These are phyloP conservation scores for Andrena fulva DNA, from an alignment of 2,888 invertebrate species.

Conservation along the genomic window DNA sequence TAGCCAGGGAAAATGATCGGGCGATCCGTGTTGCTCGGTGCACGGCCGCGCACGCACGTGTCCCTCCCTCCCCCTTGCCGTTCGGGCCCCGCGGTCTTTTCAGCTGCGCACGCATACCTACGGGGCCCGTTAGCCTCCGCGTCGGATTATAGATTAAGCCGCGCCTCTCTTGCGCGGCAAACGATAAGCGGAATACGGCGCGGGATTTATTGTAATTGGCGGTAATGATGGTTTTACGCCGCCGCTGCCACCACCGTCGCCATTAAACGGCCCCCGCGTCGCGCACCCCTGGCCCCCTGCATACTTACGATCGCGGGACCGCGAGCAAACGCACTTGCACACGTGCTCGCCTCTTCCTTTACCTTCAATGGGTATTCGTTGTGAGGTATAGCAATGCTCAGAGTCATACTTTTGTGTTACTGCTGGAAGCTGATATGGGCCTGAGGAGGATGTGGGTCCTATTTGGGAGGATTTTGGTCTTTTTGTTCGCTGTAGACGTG, in stretches of 20 bases:
- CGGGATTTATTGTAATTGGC: slow-evolving; percentile 82
- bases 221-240: slow-evolving; percentile 80
- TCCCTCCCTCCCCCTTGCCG: slow-evolving; percentile 14
- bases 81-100: slow-evolving; percentile 6
- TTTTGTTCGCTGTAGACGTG: too few relatives aligned
- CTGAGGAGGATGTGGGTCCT: too few relatives aligned
- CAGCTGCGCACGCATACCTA: slow-evolving; percentile 49
- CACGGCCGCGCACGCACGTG: slow-evolving; percentile 28
- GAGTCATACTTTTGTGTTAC: too few relatives aligned
- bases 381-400: too few relatives aligned
- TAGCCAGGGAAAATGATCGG: slow-evolving; percentile 77
- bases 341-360: background rate
- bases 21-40: slow-evolving; percentile 26
- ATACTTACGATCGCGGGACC: slow-evolving; percentile 32
- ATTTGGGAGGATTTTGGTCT: too few relatives aligned
- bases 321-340: slow-evolving; percentile 14
- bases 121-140: slow-evolving; percentile 60
- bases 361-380: background rate
- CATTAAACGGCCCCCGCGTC: slow-evolving; percentile 35
- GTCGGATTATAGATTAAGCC: slow-evolving; percentile 71
- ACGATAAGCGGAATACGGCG: slow-evolving; percentile 77
- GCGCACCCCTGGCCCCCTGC: slow-evolving; percentile 25
- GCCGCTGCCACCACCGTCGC: slow-evolving; percentile 57
- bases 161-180: slow-evolving; percentile 70
- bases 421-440: too few relatives aligned